A percentile compares a stretch with the other conserved stretches of the same genome.
Conservation (phyloP, 2,797 vertebrate genomes). For the Hyperoplus lanceolatus region DNA sequence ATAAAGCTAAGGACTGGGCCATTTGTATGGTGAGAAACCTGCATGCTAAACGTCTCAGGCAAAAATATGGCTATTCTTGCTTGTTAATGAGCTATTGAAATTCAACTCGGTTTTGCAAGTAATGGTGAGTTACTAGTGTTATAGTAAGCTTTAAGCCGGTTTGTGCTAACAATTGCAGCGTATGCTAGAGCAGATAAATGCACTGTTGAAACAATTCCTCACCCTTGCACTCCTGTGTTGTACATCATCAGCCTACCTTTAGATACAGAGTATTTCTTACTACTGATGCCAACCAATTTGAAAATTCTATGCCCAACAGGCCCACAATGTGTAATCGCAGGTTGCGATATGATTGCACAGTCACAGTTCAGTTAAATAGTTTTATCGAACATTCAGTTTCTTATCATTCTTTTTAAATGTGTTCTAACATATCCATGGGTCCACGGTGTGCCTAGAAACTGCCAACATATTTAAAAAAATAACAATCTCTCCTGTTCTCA, state of each 20-base stretch:
- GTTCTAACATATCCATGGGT: no score
- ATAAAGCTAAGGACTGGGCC: neutral
- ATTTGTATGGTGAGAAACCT: neutral
- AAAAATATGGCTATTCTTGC: no score
- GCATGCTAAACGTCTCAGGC: no score
- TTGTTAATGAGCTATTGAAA: neutral
- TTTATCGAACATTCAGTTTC: neutral
- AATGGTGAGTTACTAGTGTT: neutral
- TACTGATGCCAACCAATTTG: neutral
- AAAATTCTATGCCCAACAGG: neutral
- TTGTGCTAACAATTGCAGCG: no score
- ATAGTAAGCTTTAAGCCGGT: neutral
- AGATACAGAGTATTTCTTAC: neutral
- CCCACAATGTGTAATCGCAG: no score
- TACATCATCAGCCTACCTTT: neutral
- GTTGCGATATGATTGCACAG: no score
- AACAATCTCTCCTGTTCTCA: no score
- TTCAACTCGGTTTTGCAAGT: neutral
- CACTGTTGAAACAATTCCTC: neutral
- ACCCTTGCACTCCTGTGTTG: neutral
- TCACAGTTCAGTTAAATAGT: neutral
- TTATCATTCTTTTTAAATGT: no score
- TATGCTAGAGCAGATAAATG: neutral
- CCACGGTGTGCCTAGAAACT: no score
- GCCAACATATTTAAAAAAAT: no score